These are phyloP conservation scores for Decapterus maruadsi DNA, from an alignment of 2,797 vertebrate species.

Conservation along the genomic window DNA sequence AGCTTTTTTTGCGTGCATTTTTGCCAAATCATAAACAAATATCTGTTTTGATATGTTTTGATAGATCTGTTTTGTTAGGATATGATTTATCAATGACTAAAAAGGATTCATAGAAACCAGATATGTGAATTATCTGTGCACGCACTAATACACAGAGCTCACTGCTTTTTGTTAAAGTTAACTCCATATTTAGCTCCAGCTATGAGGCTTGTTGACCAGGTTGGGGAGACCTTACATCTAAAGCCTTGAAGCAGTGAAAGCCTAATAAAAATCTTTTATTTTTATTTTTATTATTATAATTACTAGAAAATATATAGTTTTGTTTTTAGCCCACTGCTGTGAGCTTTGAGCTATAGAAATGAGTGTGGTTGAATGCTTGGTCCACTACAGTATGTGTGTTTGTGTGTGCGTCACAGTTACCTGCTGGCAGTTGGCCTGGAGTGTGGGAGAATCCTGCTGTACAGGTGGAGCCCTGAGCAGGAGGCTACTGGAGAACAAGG, in stretches of 20 bases:
- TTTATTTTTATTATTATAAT: too few species aligned
- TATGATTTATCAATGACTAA: background rate
- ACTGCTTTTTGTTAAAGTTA: background rate
- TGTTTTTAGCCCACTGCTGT: background rate
- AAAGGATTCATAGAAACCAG: slow-evolving; percentile 4
- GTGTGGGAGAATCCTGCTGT: slow-evolving; percentile 89
- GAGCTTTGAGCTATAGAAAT: background rate
- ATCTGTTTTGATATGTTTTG: background rate
- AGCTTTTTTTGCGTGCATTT: background rate
- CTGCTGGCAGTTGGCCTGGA: slow-evolving; percentile 93
- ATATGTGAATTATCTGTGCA: background rate
- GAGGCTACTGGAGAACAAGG: slow-evolving; percentile 81
- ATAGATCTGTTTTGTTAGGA: too few species aligned
- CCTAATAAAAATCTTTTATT: too few species aligned
- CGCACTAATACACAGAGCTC: background rate
- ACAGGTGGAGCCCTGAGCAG: slow-evolving; percentile 87
- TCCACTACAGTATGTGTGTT: slow-evolving; percentile 8
- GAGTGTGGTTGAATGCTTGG: background rate
- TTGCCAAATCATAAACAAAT: background rate
- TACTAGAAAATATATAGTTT: too few species aligned
- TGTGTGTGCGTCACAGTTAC: slow-evolving; percentile 83
- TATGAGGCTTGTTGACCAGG: background rate
- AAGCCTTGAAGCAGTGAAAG: too few species aligned
- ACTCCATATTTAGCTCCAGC: background rate
- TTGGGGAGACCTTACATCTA: too few species aligned